A percentile compares a stretch with the other conserved stretches of the same genome.
Conservation (phyloP, 1,140 invertebrate species). For the Campoletis sonorensis region DNA sequence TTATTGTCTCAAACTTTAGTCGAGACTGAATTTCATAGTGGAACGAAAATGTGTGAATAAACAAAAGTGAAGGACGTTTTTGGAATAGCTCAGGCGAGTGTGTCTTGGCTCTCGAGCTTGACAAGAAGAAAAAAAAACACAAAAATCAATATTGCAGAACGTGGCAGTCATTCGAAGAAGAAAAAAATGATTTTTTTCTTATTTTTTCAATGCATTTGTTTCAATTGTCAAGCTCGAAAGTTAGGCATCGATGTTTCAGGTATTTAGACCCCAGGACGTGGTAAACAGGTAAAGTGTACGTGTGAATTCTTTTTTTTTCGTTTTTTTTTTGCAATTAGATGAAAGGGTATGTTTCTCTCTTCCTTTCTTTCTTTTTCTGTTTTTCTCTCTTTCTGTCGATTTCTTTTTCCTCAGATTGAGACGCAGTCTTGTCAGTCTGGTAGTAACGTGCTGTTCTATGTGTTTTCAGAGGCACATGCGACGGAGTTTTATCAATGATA, state of each 20-base stretch:
- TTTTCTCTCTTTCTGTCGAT: conserved; percentile 35
- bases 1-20: too few species aligned
- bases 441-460: conserved; percentile 77
- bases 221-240: conserved; percentile 11
- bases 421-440: conserved; percentile 74
- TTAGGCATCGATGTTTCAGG: conserved; percentile 14
- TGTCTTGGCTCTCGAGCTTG: too few species aligned
- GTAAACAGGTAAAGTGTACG: conserved; percentile 24
- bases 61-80: too few species aligned
- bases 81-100: too few species aligned
- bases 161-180: too few species aligned
- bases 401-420: conserved; percentile 62
- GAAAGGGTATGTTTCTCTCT: conserved; percentile 27
- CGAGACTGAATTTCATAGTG: too few species aligned
- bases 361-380: conserved; percentile 10
- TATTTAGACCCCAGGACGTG: neutral
- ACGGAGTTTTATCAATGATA: conserved; percentile 74
- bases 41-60: too few species aligned
- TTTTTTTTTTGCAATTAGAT: conserved; percentile 9
- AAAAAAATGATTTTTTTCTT: too few species aligned
- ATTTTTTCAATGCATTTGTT: neutral
- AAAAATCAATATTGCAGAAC: neutral
- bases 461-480: conserved; percentile 78
- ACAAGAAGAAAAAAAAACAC: too few species aligned
- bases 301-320: conserved; percentile 12